Evolutionary conservation across 1,140 invertebrate species (phyloP), one percentile per base, ranked within the genome.

Genomic region (Heliconius congener): DNA sequence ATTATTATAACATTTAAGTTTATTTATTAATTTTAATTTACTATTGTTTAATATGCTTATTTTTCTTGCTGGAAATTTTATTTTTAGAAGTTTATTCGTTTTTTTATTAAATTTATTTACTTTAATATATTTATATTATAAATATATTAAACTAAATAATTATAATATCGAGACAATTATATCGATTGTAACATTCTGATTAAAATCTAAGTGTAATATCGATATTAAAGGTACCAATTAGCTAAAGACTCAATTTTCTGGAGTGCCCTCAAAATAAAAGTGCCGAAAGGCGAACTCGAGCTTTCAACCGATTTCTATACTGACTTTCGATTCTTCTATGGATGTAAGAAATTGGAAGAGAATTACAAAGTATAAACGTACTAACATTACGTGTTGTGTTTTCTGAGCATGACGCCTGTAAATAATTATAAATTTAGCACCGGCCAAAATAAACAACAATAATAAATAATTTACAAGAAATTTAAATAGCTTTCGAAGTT

Each of bases 161-260:
- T 8, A 37, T 37, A 6, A 34, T 6, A 37, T 8, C 42, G 13
- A 16, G 42, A 46, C 42, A 46, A 5, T 46, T 46, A 3, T 30
- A 11, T 66, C 60, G 13, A 66, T 66, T 66, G 60, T 30, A 66
- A 66, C 13, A 30, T 30, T 66, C 60, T 66, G 23, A 71, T 52
- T 74, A 71, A 80, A 77, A 80, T 73, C n/a, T 71, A 37, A 57
- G 9, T 19, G 60, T 75, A 78, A 83, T 83, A 81, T 75, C 72
- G 55, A 77, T 73, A 76, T 81, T 80, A 83, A 81, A 80, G 79
- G 74, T 57, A 60, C 75, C 83, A 85, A 85, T 85, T 85, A 85
- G 82, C 77, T 83, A 83, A 83, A 71, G 78, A 57, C 71, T 79
- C 82, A 81, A 85, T 85, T 80, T 80, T 79, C 37, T 73, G 81